These are phyloP conservation scores for Zaprionus camerounensis DNA, from an alignment of 1,140 invertebrate genomes.

Conservation along the genomic window DNA sequence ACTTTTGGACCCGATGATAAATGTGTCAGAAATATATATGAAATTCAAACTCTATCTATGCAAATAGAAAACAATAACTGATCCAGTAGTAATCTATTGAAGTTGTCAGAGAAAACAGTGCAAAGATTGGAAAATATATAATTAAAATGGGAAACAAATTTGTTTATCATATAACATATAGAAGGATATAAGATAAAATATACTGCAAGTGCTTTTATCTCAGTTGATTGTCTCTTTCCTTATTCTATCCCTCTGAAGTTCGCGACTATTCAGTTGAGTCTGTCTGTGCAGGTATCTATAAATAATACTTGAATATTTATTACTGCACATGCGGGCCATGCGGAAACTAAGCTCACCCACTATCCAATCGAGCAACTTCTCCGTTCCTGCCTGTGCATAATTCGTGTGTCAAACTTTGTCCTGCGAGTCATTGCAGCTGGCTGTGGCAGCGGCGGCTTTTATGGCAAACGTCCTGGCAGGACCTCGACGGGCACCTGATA, in stretches of 20 bases:
- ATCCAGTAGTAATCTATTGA: neutral
- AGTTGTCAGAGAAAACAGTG: neutral
- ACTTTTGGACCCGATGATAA: constrained; percentile 2
- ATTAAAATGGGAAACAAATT: no score
- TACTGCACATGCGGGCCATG: constrained; percentile 5
- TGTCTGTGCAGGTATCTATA: constrained; percentile 4
- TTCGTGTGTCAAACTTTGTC: constrained; percentile 30
- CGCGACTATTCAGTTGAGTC: neutral
- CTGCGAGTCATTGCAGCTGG: constrained; percentile 8
- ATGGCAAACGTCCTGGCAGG: neutral
- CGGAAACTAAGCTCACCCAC: neutral
- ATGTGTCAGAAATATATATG: constrained; percentile 2
- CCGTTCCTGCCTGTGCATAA: constrained; percentile 25
- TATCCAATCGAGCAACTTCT: constrained; percentile 9
- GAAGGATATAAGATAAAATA: no score
- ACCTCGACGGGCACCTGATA: constrained; percentile 21
- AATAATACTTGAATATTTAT: constrained; percentile 26
- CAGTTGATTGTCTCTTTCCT: neutral
- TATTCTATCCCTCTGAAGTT: neutral
- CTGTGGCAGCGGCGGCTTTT: neutral
- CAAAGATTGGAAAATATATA: neutral
- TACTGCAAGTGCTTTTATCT: neutral
- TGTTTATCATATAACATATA: no score
- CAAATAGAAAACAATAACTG: neutral
- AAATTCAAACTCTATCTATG: neutral